A percentile compares a stretch with the other conserved stretches of the same genome.
Conservation (phyloP, 2,888 invertebrate species). For the Parochlus steinenii region DNA sequence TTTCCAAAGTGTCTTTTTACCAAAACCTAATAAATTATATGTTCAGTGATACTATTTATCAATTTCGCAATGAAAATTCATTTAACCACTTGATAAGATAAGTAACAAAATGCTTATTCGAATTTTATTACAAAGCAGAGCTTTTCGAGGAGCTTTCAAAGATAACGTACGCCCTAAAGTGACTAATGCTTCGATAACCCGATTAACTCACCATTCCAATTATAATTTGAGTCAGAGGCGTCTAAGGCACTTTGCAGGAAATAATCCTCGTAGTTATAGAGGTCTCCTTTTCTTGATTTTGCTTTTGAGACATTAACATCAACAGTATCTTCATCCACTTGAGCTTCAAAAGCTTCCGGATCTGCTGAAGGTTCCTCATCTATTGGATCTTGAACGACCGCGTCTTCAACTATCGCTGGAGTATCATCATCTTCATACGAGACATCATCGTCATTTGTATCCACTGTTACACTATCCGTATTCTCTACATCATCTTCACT, state of each 20-base stretch:
- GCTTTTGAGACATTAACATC: background rate
- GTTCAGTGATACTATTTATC: no score
- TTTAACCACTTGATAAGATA: no score
- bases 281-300: conserved; percentile 3
- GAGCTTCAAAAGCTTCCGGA: background rate
- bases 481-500: conserved; percentile 5
- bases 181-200: no score
- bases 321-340: background rate
- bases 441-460: background rate
- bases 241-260: conserved; percentile 1
- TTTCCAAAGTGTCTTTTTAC: no score
- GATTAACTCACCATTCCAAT: conserved; percentile 11
- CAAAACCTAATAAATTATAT: no score
- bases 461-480: background rate
- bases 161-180: no score
- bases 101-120: no score
- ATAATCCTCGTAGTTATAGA: conserved; percentile 8
- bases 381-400: background rate
- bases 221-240: background rate
- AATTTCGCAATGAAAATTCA: no score
- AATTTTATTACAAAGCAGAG: no score
- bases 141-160: no score
- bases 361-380: background rate
- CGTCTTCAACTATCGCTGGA: background rate
- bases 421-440: background rate